phyloP scores from a whole-genome alignment of 2,888 invertebrate species.

The Arrhopalites spinosus region DNA sequence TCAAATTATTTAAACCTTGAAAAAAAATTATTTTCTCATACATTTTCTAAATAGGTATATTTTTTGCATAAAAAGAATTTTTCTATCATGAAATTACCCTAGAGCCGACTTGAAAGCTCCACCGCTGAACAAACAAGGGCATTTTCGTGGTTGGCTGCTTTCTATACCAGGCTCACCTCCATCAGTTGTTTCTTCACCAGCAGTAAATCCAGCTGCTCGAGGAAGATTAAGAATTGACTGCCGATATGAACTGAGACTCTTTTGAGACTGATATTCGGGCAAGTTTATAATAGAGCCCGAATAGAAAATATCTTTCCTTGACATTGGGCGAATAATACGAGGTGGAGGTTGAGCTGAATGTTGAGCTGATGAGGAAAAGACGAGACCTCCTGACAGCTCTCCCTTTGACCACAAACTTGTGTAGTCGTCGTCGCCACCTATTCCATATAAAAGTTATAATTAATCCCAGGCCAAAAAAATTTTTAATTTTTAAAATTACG shows the following conservation, averaged over 20 bases:
- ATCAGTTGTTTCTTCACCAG: slow-evolving; percentile 37
- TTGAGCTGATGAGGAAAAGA: slow-evolving; percentile 51
- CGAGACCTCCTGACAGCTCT: slow-evolving; percentile 54
- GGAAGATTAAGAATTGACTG: slow-evolving; percentile 90
- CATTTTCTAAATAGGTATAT: no score
- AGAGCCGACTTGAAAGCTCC: slow-evolving; percentile 77
- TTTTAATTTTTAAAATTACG: background rate
- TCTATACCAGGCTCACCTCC: slow-evolving; percentile 18
- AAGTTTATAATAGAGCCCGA: slow-evolving; percentile 92
- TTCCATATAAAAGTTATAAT: background rate
- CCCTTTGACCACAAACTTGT: slow-evolving; percentile 56
- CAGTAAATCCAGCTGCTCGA: slow-evolving; percentile 58
- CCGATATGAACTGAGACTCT: slow-evolving; percentile 85
- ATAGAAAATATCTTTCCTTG: slow-evolving; percentile 96
- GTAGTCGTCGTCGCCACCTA: slow-evolving; percentile 48
- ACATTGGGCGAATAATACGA: slow-evolving; percentile 84
- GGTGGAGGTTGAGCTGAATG: slow-evolving; percentile 62
- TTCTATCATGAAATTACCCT: no score
- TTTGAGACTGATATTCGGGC: slow-evolving; percentile 90
- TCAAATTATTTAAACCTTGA: no score
- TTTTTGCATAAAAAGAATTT: no score
- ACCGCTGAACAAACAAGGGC: slow-evolving; percentile 48
- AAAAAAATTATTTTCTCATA: no score
- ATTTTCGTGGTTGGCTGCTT: slow-evolving; percentile 24
- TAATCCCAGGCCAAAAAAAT: background rate